These are phyloP conservation scores for Aphelinus atriplicis DNA, from an alignment of 1,140 invertebrate species.

Conservation along the genomic window DNA sequence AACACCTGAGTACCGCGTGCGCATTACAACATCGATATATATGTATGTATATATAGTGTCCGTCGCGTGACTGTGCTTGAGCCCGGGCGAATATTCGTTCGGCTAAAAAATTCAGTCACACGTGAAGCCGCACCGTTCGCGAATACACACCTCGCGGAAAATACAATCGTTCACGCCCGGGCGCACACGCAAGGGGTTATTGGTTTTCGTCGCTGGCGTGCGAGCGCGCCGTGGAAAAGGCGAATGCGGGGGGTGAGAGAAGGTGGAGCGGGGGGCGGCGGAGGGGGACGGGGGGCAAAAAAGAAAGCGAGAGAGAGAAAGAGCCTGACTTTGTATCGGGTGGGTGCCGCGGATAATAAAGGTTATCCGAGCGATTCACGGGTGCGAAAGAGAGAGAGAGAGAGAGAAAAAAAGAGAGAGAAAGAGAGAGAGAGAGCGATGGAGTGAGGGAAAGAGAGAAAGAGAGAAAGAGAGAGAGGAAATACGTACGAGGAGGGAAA, in stretches of 20 bases:
- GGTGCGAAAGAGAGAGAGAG: no score
- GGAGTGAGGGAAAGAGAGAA: background rate
- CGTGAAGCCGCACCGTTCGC: no score
- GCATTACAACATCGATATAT: no score
- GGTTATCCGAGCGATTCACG: background rate
- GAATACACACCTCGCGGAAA: background rate
- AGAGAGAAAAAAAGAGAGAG: background rate
- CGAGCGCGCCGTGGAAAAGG: no score
- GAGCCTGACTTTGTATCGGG: background rate
- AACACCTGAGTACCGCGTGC: no score
- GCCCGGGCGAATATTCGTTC: no score
- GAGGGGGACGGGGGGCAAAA: background rate
- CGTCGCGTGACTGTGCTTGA: no score
- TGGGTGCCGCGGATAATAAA: constrained; percentile 25
- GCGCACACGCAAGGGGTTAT: constrained; percentile 20
- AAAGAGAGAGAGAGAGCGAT: background rate
- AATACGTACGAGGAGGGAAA: background rate
- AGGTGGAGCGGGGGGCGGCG: no score
- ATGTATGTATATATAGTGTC: no score
- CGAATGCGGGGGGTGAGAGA: no score
- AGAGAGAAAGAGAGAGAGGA: background rate
- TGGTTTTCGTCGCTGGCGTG: constrained; percentile 25
- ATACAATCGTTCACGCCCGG: background rate
- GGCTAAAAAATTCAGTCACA: no score
- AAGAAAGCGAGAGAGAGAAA: background rate